Evolutionary conservation across 2,888 invertebrate genomes (phyloP), one percentile per base, ranked within the genome.

Genomic region (Gymnosoma rotundatum): DNA sequence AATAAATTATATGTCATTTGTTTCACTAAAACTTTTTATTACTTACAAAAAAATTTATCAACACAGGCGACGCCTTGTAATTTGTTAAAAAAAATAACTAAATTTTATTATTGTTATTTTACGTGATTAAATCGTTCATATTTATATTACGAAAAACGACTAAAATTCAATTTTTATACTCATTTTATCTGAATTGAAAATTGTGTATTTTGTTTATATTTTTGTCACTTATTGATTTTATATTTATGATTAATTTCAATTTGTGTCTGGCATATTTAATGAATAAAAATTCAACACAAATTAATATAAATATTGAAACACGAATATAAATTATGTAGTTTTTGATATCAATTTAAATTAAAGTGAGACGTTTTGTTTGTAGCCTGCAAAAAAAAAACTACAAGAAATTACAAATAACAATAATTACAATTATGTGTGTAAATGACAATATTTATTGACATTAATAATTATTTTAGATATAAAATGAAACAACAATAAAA

Each of bases 241-340:
- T 70, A 52, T 74, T 82, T 70, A 60, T 82, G 81, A 82, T 82
- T 76, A 75, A 81, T 82, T 58, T 82, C 70, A 70, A 82, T 82
- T 76, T 82, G 75, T 82, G 81, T 82, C 81, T 82, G 75, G 81
- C 75, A 82, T 76, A 66, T 82, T 79, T 70, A 82, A 82, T 82
- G 70, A 66, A 81, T 76, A 66, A 81, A 81, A 64, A 70, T 76
- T 76, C 10, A 48, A 70, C 14, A 75, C 36, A 63, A 81, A 81
- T 73, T 61, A 73, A 73, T 79, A 66, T 50, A 79, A 63, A 81
- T 81, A 56, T 64, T 64, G 42, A 81, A 81, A 70, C 42, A 56
- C n/a, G 21, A 10, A 45, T 38, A 60, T 61, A 45, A 54, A 78
- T 78, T 48, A 20, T 48, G 10, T 48, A 52, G 18, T 58, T 52